Conservation (phyloP, 2,797 vertebrate genomes). For the Pangasius larnaudii region DNA sequence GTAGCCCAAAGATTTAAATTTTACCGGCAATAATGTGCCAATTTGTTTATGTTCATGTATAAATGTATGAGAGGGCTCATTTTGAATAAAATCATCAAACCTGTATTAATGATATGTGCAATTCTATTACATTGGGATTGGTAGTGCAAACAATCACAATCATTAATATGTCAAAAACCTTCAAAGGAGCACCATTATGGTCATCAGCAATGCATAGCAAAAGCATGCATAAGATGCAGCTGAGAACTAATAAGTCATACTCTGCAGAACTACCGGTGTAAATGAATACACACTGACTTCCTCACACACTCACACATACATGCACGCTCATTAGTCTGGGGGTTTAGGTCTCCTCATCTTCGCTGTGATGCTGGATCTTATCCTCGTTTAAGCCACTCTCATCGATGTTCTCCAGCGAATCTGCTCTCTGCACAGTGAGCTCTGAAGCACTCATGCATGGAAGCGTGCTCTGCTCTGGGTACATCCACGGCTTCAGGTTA, state of each 20-base stretch:
- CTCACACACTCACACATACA: constrained; percentile 41
- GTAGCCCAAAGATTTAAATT: neutral
- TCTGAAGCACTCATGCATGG: constrained; percentile 74
- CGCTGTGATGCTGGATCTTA: constrained; percentile 73
- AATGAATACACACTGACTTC: constrained; percentile 44
- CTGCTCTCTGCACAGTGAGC: constrained; percentile 77
- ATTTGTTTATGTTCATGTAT: constrained; percentile 10
- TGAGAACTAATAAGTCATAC: constrained; percentile 28
- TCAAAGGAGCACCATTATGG: constrained; percentile 20
- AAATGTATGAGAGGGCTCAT: constrained; percentile 14
- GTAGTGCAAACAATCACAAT: constrained; percentile 26
- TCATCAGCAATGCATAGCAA: constrained; percentile 34
- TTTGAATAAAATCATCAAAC: constrained; percentile 13
- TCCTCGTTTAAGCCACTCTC: constrained; percentile 82
- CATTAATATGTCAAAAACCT: constrained; percentile 21
- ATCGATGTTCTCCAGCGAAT: constrained; percentile 84
- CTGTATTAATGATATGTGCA: constrained; percentile 27
- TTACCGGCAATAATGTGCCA: neutral
- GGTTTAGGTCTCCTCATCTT: constrained; percentile 75
- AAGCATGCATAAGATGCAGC: constrained; percentile 34
- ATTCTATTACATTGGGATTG: neutral
- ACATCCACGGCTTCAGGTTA: constrained; percentile 82
- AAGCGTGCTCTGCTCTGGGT: constrained; percentile 81
- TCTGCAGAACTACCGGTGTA: constrained; percentile 41
- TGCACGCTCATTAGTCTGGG: constrained; percentile 20